These are phyloP conservation scores for Ischnura elegans DNA, from an alignment of 2,888 invertebrate genomes.

Conservation along the genomic window DNA sequence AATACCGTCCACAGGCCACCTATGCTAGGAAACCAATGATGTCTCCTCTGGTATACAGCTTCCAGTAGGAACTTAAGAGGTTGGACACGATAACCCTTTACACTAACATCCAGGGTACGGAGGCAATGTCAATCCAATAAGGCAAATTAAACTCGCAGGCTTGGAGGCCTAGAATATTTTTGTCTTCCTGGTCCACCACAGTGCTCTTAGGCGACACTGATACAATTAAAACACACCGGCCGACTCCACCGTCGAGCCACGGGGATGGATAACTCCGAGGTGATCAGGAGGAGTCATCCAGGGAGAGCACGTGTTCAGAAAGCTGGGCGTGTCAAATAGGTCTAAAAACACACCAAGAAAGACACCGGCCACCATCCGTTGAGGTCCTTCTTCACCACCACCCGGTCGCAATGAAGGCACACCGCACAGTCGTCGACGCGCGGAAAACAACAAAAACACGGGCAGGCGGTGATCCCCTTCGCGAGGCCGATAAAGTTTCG, in stretches of 20 bases:
- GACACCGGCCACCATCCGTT: too few species aligned
- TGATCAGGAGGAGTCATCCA: too few species aligned
- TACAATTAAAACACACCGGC: too few species aligned
- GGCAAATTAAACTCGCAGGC: not conserved
- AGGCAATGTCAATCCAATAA: not conserved
- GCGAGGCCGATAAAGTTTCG: conserved; percentile 31
- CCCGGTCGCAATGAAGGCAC: not conserved
- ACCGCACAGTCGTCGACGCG: not conserved
- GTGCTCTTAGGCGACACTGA: too few species aligned
- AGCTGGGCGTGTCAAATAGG: too few species aligned
- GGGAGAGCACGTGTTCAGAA: too few species aligned
- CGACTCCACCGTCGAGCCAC: too few species aligned
- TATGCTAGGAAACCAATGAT: not conserved
- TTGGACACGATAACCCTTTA: not conserved
- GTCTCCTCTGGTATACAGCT: not conserved
- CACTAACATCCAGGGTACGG: not conserved
- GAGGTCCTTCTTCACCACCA: not conserved
- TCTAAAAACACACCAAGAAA: too few species aligned
- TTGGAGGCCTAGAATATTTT: too few species aligned
- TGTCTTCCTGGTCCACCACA: too few species aligned
- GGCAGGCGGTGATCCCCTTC: not conserved
- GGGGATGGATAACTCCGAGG: too few species aligned
- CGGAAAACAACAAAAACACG: too few species aligned
- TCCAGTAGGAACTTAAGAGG: not conserved
- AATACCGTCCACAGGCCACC: not conserved